A percentile compares a stretch with the other conserved stretches of the same genome.
These are phyloP conservation scores for Bergia sp. DNA, from an alignment of 92 coral and sea anemone species.

Conservation along the genomic window DNA sequence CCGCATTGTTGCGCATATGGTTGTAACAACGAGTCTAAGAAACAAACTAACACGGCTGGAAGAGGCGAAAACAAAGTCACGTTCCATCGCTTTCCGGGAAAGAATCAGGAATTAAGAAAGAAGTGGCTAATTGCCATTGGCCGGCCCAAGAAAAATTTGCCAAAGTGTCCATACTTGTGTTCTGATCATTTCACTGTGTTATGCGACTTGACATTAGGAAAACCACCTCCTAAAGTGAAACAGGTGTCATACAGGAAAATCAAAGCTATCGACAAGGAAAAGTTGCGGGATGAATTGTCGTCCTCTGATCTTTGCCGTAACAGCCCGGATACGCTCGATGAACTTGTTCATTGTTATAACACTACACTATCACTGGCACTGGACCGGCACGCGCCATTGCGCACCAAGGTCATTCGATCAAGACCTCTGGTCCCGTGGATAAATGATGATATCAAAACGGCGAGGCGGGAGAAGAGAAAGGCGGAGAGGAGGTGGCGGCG, in stretches of 20 bases:
- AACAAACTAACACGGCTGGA: background rate
- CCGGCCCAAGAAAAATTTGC: conserved; percentile 36
- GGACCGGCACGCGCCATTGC: conserved; percentile 58
- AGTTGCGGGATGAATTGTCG: conserved; percentile 31
- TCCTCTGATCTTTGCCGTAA: conserved; percentile 45
- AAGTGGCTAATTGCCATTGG: conserved; percentile 44
- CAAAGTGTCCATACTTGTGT: conserved; percentile 38
- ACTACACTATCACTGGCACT: conserved; percentile 49
- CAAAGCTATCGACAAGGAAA: no score
- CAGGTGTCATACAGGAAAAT: no score
- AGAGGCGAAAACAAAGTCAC: conserved; percentile 4
- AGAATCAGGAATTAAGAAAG: conserved; percentile 20
- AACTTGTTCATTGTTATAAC: conserved; percentile 57
- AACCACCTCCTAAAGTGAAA: no score
- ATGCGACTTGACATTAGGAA: no score
- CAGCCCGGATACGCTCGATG: conserved; percentile 53
- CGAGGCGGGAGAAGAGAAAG: conserved; percentile 58
- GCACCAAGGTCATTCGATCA: conserved; percentile 45
- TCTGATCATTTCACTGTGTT: conserved; percentile 42
- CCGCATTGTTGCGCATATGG: conserved; percentile 15
- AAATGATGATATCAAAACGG: conserved; percentile 46
- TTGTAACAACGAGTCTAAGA: background rate
- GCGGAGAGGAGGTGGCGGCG: conserved; percentile 67
- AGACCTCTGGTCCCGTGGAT: conserved; percentile 65
- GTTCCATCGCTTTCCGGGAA: conserved; percentile 5